Evolutionary conservation across 2,888 invertebrate species (phyloP), one percentile per base, ranked within the genome.

Genomic region (Cylloceria caligata): DNA sequence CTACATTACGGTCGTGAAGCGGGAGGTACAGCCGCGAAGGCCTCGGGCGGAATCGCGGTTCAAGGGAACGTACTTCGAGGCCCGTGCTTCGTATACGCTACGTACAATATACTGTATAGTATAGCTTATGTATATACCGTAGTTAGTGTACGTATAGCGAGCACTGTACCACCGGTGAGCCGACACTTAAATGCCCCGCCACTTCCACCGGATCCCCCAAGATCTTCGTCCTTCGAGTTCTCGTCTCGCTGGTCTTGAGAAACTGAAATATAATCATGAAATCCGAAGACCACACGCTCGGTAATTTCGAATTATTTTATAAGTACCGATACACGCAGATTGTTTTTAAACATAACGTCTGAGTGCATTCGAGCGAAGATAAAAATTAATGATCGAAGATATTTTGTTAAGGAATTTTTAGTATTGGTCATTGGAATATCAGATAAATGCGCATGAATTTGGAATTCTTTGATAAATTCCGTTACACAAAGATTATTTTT

Each of bases 61-160:
- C 85, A 84, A 84, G 85, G 85, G 84, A 83, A 85, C 74, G 81
- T 83, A 84, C 75, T 80, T 77, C 64, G 79, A 76, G 75, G 74
- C 64, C 16, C 73, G 83, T 68, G 72, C 83, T 78, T 69, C 78
- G 64, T 52, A 71, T 77, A 47, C 81, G 72, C 42, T 57, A 52
- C 24, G 52, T 80, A 57, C 19, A 49, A 5, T 71, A 34, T 42
- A 65, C n/a, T 45, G n/a, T 71, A 39, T 7, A 21, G 16, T 36
- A 30, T 55, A 7, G 42, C 34, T 64, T 64, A 47, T 75, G 24
- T 68, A 55, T 74, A 64, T 42, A 64, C 45, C 34, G 52, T 24
- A 52, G 52, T 52, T 24, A 24, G 52, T 4, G 21, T 52, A 52
- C 52, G 60, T 68, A 52, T 34, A 7, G 27, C 21, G 45, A 27